Conservation (phyloP, 2,113 vertebrate genomes). For the Gallinago paraguaiae region DNA sequence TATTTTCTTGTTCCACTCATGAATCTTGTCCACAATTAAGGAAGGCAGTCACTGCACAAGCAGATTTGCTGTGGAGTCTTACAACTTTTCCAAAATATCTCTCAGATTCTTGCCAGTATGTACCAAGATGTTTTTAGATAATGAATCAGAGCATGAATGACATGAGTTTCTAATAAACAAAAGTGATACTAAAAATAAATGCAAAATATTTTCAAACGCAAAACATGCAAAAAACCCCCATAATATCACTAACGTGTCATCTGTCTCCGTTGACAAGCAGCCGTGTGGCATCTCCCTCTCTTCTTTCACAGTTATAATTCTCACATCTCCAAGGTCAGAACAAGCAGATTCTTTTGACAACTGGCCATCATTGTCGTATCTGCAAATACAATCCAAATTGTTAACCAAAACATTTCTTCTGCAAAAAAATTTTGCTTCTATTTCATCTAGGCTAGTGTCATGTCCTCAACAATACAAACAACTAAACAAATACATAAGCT, state of each 20-base stretch:
- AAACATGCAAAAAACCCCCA: neutral
- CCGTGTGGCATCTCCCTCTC: neutral
- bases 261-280: neutral
- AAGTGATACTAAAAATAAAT: neutral
- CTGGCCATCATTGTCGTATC: neutral
- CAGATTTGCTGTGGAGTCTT: neutral
- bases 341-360: neutral
- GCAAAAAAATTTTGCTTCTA: neutral
- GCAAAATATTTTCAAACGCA: neutral
- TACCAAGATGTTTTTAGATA: neutral
- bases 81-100: neutral
- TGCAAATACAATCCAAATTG: neutral
- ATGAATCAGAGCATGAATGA: neutral
- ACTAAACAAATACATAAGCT: neutral
- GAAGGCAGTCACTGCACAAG: neutral
- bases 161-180: neutral
- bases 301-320: conserved; percentile 15
- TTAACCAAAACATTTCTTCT: neutral
- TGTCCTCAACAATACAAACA: neutral
- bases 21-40: neutral
- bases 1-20: neutral
- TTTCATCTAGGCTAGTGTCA: neutral
- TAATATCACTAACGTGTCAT: conserved; percentile 18
- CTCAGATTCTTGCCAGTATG: neutral
- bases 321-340: neutral